Evolutionary conservation across 2,888 invertebrate genomes (phyloP).

Genomic region (Norana najaformis): DNA sequence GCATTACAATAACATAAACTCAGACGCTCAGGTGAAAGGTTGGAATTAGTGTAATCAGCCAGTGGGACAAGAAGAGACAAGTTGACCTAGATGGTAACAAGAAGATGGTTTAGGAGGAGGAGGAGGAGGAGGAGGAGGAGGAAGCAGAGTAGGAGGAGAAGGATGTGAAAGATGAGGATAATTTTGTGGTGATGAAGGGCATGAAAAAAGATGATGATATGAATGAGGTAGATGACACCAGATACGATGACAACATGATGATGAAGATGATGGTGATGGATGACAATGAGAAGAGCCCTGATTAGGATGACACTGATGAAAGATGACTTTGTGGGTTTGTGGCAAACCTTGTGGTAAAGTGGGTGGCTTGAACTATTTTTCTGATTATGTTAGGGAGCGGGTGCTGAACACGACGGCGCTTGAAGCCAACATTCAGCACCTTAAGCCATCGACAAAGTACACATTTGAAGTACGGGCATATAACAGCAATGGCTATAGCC

Average conservation of each 20-base stretch:
- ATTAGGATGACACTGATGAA: not conserved
- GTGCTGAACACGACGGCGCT: constrained; percentile 75
- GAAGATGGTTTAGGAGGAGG: not conserved
- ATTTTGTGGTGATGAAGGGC: not conserved
- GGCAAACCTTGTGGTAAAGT: not conserved
- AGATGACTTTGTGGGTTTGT: not conserved
- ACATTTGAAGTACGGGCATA: constrained; percentile 82
- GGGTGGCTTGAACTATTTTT: not conserved
- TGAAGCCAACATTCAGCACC: constrained; percentile 75
- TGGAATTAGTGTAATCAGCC: not conserved
- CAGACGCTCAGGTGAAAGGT: too few species aligned
- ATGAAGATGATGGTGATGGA: not conserved
- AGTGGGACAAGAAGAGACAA: not conserved
- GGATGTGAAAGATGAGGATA: not conserved
- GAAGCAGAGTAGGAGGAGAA: not conserved
- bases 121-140: not conserved
- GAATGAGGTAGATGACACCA: not conserved
- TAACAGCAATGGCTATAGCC: constrained; percentile 74
- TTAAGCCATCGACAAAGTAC: constrained; percentile 86
- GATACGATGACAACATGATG: not conserved
- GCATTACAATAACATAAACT: too few species aligned
- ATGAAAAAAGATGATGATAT: not conserved
- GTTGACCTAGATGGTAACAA: too few species aligned
- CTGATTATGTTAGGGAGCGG: constrained; percentile 72
- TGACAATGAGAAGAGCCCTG: not conserved